Conservation (phyloP, 2,113 vertebrate genomes). For the Felis catus region DNA sequence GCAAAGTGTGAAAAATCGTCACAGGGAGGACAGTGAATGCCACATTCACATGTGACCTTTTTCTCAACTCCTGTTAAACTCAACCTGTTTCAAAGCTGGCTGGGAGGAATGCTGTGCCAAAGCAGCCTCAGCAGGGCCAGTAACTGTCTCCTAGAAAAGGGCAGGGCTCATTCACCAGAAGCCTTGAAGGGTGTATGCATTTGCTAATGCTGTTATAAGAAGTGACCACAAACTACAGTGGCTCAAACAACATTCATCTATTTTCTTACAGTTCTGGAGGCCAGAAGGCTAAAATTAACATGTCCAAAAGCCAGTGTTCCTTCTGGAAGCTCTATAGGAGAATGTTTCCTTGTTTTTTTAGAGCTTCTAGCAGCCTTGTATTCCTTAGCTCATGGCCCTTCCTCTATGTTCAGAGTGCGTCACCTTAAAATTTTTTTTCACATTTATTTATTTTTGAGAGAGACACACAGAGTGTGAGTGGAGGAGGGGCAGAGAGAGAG, state of each 20-base stretch:
- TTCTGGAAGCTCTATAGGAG: not conserved
- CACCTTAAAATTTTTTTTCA: not conserved
- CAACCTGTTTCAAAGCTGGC: not conserved
- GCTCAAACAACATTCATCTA: not conserved
- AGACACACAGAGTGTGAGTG: no score
- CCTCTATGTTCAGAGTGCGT: not conserved
- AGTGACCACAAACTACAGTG: no score
- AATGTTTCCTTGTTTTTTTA: not conserved
- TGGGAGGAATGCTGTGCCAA: not conserved
- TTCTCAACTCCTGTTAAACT: not conserved
- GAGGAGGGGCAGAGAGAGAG: no score
- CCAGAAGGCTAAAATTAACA: not conserved
- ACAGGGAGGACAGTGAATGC: not conserved
- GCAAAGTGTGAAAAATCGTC: not conserved
- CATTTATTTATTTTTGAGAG: no score
- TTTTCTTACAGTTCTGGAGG: not conserved
- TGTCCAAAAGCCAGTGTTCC: not conserved
- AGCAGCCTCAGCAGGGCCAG: not conserved
- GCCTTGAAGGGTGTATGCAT: not conserved
- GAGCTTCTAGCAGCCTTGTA: not conserved
- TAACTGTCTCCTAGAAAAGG: not conserved
- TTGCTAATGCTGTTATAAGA: not conserved
- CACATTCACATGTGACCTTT: not conserved
- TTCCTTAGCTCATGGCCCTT: not conserved
- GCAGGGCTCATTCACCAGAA: fast-evolving